phyloP scores from a whole-genome alignment of 2,113 vertebrate species.

The Macquaria ambigua region DNA sequence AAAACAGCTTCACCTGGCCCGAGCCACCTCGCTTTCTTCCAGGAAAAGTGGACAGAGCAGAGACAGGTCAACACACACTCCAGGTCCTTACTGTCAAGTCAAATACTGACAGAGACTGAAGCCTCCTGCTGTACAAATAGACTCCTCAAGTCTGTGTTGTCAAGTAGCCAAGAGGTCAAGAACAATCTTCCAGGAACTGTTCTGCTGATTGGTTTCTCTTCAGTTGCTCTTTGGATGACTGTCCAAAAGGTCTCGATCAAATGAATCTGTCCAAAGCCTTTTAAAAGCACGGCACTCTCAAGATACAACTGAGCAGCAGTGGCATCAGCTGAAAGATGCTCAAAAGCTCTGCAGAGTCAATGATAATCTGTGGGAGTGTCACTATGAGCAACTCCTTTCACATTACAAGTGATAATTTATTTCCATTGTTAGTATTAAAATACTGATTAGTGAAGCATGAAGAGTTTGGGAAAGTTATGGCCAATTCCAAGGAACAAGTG shows the following conservation, averaged over 20 bases:
- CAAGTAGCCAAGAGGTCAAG: conserved; percentile 12
- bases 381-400: too few relatives aligned
- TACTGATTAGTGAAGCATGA: too few relatives aligned
- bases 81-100: neutral
- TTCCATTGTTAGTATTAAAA: too few relatives aligned
- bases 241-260: neutral
- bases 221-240: neutral
- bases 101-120: neutral
- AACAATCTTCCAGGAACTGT: neutral
- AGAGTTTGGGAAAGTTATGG: too few relatives aligned
- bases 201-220: conserved; percentile 34
- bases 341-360: too few relatives aligned
- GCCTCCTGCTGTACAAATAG: neutral
- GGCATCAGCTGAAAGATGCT: neutral
- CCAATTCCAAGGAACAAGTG: too few relatives aligned
- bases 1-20: neutral
- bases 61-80: neutral
- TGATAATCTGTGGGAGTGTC: neutral
- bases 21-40: neutral
- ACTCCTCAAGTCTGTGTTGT: conserved; percentile 6
- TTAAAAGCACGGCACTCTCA: neutral
- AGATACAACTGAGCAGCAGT: neutral
- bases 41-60: neutral
- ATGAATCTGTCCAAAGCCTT: neutral
- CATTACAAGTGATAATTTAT: too few relatives aligned